Conservation (phyloP, 2,888 invertebrate genomes). For the Hipparchia semele region DNA sequence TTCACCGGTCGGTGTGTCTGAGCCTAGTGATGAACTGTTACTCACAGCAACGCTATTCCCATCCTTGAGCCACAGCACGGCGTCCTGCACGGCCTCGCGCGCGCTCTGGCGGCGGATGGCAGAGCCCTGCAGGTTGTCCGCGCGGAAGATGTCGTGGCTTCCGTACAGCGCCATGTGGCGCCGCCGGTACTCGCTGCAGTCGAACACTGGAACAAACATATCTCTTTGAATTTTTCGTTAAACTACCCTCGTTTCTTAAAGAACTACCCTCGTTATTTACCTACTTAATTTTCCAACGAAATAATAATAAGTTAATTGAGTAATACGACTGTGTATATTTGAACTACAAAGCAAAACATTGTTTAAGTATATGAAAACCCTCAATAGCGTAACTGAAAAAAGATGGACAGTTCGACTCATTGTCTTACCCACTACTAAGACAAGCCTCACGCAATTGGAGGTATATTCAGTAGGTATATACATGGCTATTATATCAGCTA, state of each 20-base stretch:
- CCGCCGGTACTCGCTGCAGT: constrained; percentile 95
- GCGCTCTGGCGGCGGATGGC: constrained; percentile 92
- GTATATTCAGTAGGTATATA: too few species aligned
- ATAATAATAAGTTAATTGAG: too few species aligned
- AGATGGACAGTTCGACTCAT: too few species aligned
- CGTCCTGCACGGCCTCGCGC: constrained; percentile 92
- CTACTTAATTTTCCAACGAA: too few species aligned
- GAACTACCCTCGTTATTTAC: background rate
- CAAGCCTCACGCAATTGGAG: too few species aligned
- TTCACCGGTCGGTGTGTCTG: too few species aligned
- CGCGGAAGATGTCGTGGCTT: constrained; percentile 94
- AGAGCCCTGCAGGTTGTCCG: constrained; percentile 92
- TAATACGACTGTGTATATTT: too few species aligned
- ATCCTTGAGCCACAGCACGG: constrained; percentile 90
- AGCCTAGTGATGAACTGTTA: constrained; percentile 37
- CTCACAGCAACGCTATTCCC: constrained; percentile 92
- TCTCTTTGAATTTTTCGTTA: background rate
- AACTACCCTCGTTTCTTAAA: background rate
- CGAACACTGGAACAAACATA: constrained; percentile 87
- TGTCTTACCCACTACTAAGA: too few species aligned
- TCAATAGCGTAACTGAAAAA: too few species aligned
- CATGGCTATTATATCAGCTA: too few species aligned
- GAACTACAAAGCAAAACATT: too few species aligned
- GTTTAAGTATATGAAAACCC: too few species aligned
- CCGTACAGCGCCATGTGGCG: constrained; percentile 91